Base-by-base conservation (phyloP, 2,797 vertebrate genomes). In the Eulemur albifrons region DNA sequence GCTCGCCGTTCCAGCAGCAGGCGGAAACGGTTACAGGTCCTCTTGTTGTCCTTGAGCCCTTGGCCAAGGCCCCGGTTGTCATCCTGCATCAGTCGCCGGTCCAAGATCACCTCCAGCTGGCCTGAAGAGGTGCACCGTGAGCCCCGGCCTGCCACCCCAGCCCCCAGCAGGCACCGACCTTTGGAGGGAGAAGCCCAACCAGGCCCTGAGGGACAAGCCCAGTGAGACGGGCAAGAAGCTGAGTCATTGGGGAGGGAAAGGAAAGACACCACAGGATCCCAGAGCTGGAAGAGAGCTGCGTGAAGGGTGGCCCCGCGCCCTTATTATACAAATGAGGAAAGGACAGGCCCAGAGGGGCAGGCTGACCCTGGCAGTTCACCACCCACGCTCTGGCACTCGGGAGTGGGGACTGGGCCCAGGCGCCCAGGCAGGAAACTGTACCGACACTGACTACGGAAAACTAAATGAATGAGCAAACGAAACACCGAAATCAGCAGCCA, bases 61-160 rank as follows among this genome's bases (percentile, higher is more conserved):
- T 99, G 99, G 95, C 99, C 99, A 15, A 99, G 99, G 81, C 99
- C 99, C 0, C 99, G 99, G 97, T 99, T 99, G 98, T 99, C 99
- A 6, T 99, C 99, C 98, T 99, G 99, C 99, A 99, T 99, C 85
- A 99, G 98, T 48, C 99, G 99, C 11, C 99, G 99, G 98, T 99
- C 99, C 98, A 99, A 97, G 97, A 99, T 99, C 96, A 99, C 99
- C 98, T 99, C 99, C 77, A 99, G 98, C 97, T 99, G 99, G 95
- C 99, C 99, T 99, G 98, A 32, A 79, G 97, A 54, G 11, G 10
- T 0, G 0, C 14, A 45, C 30, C 3, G 38, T 92, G 76, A 97
- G 91, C 35, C 50, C 48, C 14, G 1, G n/a, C 15, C 73, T 18
- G 27, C 12, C n/a, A n/a, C 20, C 52, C 63, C 15, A 0, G 0